phyloP scores from a whole-genome alignment of 2,888 invertebrate species.

The Xanthorhoe designata region DNA sequence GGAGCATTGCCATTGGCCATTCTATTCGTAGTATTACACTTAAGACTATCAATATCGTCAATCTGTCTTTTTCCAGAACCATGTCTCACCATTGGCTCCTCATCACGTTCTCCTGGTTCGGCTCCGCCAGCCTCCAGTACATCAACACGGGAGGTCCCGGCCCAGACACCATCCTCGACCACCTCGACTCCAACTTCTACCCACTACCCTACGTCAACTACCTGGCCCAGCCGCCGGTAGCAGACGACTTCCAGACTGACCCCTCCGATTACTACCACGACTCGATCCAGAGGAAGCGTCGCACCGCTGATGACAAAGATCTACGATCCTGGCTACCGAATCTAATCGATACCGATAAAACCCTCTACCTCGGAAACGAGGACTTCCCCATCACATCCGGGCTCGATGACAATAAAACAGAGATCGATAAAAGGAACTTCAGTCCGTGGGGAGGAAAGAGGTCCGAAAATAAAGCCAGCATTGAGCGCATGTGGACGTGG shows the following conservation, averaged over 20 bases:
- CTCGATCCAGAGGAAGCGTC: slow-evolving; percentile 48
- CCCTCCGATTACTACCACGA: slow-evolving; percentile 40
- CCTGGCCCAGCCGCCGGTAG: slow-evolving; percentile 53
- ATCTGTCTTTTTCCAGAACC: slow-evolving; percentile 60
- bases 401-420: slow-evolving; percentile 56
- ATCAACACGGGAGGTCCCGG: slow-evolving; percentile 62
- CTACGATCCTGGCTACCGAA: slow-evolving; percentile 60
- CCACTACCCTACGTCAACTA: slow-evolving; percentile 62
- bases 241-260: slow-evolving; percentile 46
- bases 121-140: slow-evolving; percentile 72
- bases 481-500: slow-evolving; percentile 76
- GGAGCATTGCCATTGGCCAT: too few relatives aligned
- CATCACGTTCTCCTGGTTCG: slow-evolving; percentile 70
- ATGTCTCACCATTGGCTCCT: slow-evolving; percentile 76
- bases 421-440: slow-evolving; percentile 69
- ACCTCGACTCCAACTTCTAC: slow-evolving; percentile 54
- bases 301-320: slow-evolving; percentile 52
- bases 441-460: slow-evolving; percentile 81
- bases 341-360: slow-evolving; percentile 61
- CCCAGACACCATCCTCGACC: slow-evolving; percentile 55
- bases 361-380: slow-evolving; percentile 55
- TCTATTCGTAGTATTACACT: too few relatives aligned
- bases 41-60: background rate
- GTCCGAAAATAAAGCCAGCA: slow-evolving; percentile 10
- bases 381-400: slow-evolving; percentile 52